Evolutionary conservation across 2,113 vertebrate genomes (phyloP).

Genomic region (Hoplias malabaricus): DNA sequence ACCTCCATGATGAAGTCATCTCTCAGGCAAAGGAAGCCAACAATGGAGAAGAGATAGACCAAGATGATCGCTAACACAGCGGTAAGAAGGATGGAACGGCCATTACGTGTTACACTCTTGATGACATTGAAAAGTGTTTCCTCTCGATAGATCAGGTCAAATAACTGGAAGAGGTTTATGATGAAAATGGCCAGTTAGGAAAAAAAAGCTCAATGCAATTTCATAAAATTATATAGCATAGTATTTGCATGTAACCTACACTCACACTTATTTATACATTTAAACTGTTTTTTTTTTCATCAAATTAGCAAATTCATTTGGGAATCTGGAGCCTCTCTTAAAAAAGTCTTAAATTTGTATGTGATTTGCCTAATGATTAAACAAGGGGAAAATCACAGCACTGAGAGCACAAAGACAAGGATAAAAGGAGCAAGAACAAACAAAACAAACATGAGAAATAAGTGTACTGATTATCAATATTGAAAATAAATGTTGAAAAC

Average conservation of each 20-base stretch:
- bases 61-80: conserved; percentile 96
- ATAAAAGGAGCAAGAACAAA: too few species aligned
- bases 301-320: too few species aligned
- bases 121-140: conserved; percentile 98
- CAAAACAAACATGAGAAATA: too few species aligned
- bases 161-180: conserved; percentile 76
- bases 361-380: too few species aligned
- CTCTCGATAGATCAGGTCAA: conserved; percentile 97
- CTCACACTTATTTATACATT: too few species aligned
- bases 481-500: too few species aligned
- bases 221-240: background rate
- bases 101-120: conserved; percentile 95
- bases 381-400: background rate
- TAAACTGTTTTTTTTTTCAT: too few species aligned
- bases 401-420: too few species aligned
- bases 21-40: conserved; percentile 94
- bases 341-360: too few species aligned
- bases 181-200: background rate
- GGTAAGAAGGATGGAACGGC: conserved; percentile 95
- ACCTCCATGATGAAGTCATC: conserved; percentile 98
- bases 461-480: too few species aligned
- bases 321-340: too few species aligned
- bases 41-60: conserved; percentile 98
- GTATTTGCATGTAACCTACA: background rate
- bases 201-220: background rate